Conservation (phyloP, 2,888 invertebrate species). For the Dryobota labecula region DNA sequence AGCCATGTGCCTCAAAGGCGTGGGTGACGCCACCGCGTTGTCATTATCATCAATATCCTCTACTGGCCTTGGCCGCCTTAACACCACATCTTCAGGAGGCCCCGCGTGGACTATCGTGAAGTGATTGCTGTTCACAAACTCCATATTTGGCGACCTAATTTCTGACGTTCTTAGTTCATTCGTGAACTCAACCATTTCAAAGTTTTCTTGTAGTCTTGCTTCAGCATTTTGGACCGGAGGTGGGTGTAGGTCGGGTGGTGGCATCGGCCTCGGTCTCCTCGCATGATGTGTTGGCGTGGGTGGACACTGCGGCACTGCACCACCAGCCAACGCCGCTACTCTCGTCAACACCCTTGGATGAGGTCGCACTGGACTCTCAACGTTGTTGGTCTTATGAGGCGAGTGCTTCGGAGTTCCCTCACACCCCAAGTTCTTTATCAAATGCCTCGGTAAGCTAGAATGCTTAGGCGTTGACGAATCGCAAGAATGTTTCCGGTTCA, state of each 20-base stretch:
- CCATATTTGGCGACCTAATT: constrained; percentile 89
- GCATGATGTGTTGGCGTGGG: constrained; percentile 97
- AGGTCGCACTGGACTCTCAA: constrained; percentile 88
- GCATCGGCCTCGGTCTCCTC: constrained; percentile 91
- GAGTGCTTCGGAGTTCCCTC: constrained; percentile 86
- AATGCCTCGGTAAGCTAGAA: constrained; percentile 86
- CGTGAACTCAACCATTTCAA: constrained; percentile 88
- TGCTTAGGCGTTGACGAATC: constrained; percentile 86
- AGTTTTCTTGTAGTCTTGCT: constrained; percentile 79
- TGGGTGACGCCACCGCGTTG: constrained; percentile 89
- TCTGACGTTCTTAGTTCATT: constrained; percentile 88
- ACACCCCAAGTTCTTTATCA: constrained; percentile 84
- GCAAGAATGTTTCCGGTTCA: constrained; percentile 86
- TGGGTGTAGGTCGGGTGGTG: constrained; percentile 90
- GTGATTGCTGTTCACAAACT: constrained; percentile 90
- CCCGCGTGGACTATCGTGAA: constrained; percentile 89
- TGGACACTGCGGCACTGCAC: constrained; percentile 93
- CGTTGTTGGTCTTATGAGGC: constrained; percentile 76
- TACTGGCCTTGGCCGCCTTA: constrained; percentile 83
- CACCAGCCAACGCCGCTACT: constrained; percentile 90
- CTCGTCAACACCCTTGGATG: constrained; percentile 92
- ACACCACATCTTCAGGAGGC: constrained; percentile 87
- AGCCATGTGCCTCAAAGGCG: constrained; percentile 92
- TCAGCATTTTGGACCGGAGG: constrained; percentile 86
- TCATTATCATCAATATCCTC: constrained; percentile 87